Percentiles rank a stretch among this genome's conserved stretches.
These are phyloP conservation scores for Lasius fuliginosus DNA, from an alignment of 2,888 invertebrate species.

Conservation along the genomic window DNA sequence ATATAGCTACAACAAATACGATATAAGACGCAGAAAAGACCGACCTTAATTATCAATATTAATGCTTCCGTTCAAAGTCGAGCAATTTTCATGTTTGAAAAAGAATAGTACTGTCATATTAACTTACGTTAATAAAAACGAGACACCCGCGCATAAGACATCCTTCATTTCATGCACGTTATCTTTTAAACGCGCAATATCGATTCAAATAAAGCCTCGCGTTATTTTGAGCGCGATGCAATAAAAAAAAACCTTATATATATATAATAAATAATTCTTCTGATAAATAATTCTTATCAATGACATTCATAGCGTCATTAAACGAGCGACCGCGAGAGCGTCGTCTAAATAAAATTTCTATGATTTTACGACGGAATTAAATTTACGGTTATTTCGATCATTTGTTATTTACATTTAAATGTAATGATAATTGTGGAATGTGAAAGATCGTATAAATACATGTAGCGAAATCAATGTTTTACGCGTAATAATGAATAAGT, in stretches of 20 bases:
- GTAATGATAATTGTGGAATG: slow-evolving; percentile 17
- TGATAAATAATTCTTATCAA: slow-evolving; percentile 57
- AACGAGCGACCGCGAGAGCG: background rate
- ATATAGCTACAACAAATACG: background rate
- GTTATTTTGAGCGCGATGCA: slow-evolving; percentile 40
- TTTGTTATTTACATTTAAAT: slow-evolving; percentile 34
- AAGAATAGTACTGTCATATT: background rate
- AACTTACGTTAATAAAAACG: slow-evolving; percentile 31
- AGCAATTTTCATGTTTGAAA: slow-evolving; percentile 9
- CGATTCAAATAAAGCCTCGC: slow-evolving; percentile 38
- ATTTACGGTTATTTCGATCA: slow-evolving; percentile 18
- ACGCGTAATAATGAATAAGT: slow-evolving; percentile 2
- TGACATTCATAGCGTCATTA: slow-evolving; percentile 50
- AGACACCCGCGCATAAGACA: slow-evolving; percentile 17
- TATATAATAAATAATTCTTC: too few species aligned
- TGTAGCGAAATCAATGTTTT: background rate
- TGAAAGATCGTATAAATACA: slow-evolving; percentile 9
- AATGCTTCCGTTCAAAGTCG: slow-evolving; percentile 5
- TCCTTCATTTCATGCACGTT: slow-evolving; percentile 41
- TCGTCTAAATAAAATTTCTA: slow-evolving; percentile 16
- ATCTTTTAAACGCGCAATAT: slow-evolving; percentile 45
- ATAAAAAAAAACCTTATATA: slow-evolving; percentile 33
- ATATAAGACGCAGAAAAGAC: slow-evolving; percentile 9
- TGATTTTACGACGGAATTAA: slow-evolving; percentile 29
- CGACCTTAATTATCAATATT: slow-evolving; percentile 45